Base-by-base conservation (phyloP, 2,888 invertebrate species). In the Anarsia innoxiella region DNA sequence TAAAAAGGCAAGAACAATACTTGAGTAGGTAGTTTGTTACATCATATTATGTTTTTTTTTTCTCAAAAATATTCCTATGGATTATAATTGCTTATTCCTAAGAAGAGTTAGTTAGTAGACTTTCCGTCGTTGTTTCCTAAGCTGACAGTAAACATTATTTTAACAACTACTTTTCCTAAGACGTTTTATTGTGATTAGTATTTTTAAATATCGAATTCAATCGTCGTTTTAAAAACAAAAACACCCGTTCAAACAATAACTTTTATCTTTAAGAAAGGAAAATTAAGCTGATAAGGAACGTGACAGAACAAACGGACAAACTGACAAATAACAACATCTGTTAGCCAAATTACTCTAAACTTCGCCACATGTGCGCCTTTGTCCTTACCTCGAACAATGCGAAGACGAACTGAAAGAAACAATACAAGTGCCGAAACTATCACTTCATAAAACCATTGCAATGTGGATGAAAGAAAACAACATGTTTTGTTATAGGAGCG, bases 391-490 rank as follows among this genome's bases (percentile, higher is more conserved):
- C n/a, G n/a, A n/a, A n/a, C n/a, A n/a, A n/a, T 19, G 35, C 49
- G 62, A 58, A 54, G 51, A 60, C 56, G 66, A 63, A 66, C 59
- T 9, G 32, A 13, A 23, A 36, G 30, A 32, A 37, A 40, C 33
- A 40, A 39, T 35, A 62, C 61, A 66, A 73, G 69, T 66, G 66
- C 60, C 59, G 61, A 65, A 66, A 60, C 71, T 58, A 69, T 71
- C 71, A 76, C 72, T 71, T 71, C 69, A 71, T 74, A 35, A 75
- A 74, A 72, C 60, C 48, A 58, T 66, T 66, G 60, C 65, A 59
- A 50, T 14, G 50, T 36, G n/a, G 23, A 31, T 25, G 15, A 30
- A 36, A 19, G 32, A 37, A 37, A 34, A 4, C 12, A 12, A 2
- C 26, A 26, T 28, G 12, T 3, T 2, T 5, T 1, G 14, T 13